These are phyloP conservation scores for Campaea margaritaria DNA, from an alignment of 2,888 invertebrate species.

Conservation along the genomic window DNA sequence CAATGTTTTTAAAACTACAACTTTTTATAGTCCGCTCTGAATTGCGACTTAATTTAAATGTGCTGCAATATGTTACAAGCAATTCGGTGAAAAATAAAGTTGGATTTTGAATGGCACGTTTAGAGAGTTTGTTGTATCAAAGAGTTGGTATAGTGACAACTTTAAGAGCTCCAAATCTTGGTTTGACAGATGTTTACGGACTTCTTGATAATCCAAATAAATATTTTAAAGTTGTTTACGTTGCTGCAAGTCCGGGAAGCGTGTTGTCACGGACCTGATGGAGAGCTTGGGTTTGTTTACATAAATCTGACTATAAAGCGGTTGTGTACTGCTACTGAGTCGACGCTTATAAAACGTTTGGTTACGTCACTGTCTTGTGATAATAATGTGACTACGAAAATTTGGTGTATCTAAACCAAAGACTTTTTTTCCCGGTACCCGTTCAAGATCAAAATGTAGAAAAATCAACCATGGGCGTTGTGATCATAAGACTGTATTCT, in stretches of 20 bases:
- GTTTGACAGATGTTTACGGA: slow-evolving; percentile 70
- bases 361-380: background rate
- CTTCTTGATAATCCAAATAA: slow-evolving; percentile 67
- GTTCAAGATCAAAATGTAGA: too few species aligned
- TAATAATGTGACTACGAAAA: background rate
- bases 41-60: slow-evolving; percentile 19
- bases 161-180: slow-evolving; percentile 63
- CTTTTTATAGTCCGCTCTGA: slow-evolving; percentile 18
- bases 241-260: slow-evolving; percentile 56
- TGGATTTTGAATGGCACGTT: slow-evolving; percentile 21
- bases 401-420: too few species aligned
- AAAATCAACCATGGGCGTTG: too few species aligned
- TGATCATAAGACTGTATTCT: too few species aligned
- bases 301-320: slow-evolving; percentile 52
- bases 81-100: slow-evolving; percentile 24
- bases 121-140: slow-evolving; percentile 29
- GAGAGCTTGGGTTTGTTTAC: slow-evolving; percentile 51
- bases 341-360: background rate
- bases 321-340: slow-evolving; percentile 1
- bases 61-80: slow-evolving; percentile 27
- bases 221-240: slow-evolving; percentile 69
- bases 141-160: slow-evolving; percentile 46
- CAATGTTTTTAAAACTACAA: slow-evolving; percentile 34
- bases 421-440: too few species aligned
- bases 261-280: slow-evolving; percentile 35